Evolutionary conservation across 1,140 invertebrate species (phyloP), one percentile per base, ranked within the genome.

Genomic region (Pseudomyrmex flavicornis): DNA sequence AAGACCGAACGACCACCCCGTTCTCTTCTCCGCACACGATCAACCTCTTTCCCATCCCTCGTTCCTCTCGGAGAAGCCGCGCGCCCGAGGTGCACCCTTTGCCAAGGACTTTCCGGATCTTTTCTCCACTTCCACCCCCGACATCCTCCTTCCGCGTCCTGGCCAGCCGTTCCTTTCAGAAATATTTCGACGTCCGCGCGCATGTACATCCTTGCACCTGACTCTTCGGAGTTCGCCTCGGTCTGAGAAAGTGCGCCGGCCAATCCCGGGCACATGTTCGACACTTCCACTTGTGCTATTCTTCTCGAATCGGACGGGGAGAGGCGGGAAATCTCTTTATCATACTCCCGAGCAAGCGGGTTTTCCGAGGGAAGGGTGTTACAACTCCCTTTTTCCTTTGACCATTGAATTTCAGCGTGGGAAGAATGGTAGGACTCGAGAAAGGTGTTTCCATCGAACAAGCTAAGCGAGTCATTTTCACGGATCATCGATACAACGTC

Each of bases 251-350:
- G 74, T 63, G 61, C 66, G 22, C 63, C 68, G 74, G 82, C 80
- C 86, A 88, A 88, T 88, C 86, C 80, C 74, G 58, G 76, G 61
- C 86, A 88, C 87, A 88, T 79, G 77, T 88, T 88, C 86, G 72
- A 84, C 83, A 83, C 72, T 88, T 82, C 86, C 66, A 88, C 86
- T 83, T 61, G 66, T 62, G 70, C 73, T 62, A 77, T 88, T 88
- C 86, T 83, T 85, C 72, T 83, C 50, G 50, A 46, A 85, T 82
- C 75, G 35, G 54, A 22, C 63, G 26, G 69, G 48, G 48, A 9
- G 50, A 66, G 59, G 17, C 50, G 50, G 13, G 65, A 54, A 54
- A 85, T 88, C 86, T 88, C 87, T 88, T 85, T 88, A 88, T 88
- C 86, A 88, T 88, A 88, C 82, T 66, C 73, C 61, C 73, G 86